These are phyloP conservation scores for Pseudomyrmex gracilis DNA, from an alignment of 1,140 invertebrate species.

Conservation along the genomic window DNA sequence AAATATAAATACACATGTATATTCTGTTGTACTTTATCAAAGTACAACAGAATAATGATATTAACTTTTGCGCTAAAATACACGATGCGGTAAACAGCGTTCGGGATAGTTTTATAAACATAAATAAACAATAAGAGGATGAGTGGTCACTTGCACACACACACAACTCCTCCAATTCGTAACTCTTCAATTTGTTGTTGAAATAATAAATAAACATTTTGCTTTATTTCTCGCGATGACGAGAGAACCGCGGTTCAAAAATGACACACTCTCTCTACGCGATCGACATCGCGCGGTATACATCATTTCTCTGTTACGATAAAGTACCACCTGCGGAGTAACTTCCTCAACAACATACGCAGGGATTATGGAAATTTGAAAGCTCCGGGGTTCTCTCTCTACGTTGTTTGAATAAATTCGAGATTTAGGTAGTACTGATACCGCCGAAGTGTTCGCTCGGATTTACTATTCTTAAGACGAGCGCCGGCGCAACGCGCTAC, in stretches of 20 bases:
- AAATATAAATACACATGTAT: too few species aligned
- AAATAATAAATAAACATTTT: neutral
- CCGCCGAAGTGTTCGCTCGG: slow-evolving; percentile 35
- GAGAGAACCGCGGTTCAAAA: neutral
- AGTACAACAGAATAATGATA: too few species aligned
- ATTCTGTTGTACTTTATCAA: too few species aligned
- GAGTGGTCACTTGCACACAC: too few species aligned
- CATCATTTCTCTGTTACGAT: slow-evolving; percentile 45
- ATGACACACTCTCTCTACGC: slow-evolving; percentile 17
- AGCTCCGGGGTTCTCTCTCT: slow-evolving; percentile 34
- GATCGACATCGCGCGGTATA: slow-evolving; percentile 38
- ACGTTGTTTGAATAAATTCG: slow-evolving; percentile 66
- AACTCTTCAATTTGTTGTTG: neutral
- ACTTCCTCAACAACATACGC: slow-evolving; percentile 63
- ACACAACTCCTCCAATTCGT: neutral
- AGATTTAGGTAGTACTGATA: slow-evolving; percentile 52
- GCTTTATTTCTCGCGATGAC: neutral
- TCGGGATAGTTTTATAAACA: neutral
- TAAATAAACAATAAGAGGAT: too few species aligned
- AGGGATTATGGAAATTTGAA: slow-evolving; percentile 66
- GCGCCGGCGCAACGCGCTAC: neutral
- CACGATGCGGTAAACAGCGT: neutral
- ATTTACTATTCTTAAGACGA: slow-evolving; percentile 56
- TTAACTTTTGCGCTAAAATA: too few species aligned
- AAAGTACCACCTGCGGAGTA: slow-evolving; percentile 59